Conservation (phyloP, 2,888 invertebrate species). For the Aphidoletes aphidimyza region DNA sequence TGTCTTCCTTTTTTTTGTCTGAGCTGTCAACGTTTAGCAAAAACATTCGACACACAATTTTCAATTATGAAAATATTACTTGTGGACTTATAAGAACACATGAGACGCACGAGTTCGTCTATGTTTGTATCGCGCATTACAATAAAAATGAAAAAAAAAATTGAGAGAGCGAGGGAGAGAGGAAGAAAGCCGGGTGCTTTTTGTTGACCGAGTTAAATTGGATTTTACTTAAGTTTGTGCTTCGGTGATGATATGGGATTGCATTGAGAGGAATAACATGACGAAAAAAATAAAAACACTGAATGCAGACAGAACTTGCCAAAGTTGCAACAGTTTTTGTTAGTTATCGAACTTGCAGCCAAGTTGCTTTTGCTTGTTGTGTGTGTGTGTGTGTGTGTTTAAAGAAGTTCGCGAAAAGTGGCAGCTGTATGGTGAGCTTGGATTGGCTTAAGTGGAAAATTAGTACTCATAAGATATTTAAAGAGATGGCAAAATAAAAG, state of each 20-base stretch:
- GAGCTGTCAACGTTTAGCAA: background rate
- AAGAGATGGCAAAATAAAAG: background rate
- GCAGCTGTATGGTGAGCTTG: constrained; percentile 18
- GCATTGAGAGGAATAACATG: background rate
- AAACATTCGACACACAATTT: constrained; percentile 36
- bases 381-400: background rate
- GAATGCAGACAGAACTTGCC: background rate
- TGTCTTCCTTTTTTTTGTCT: background rate
- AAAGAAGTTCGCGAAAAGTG: constrained; percentile 23
- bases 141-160: background rate
- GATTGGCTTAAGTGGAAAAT: constrained; percentile 38
- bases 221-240: constrained; percentile 43
- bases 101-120: background rate
- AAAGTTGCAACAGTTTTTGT: constrained; percentile 31
- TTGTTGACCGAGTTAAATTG: constrained; percentile 43
- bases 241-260: constrained; percentile 20
- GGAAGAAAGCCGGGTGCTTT: background rate
- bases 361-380: background rate
- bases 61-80: constrained; percentile 46
- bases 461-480: constrained; percentile 41
- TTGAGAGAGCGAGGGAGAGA: too few species aligned
- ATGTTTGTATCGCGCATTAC: background rate
- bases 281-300: background rate
- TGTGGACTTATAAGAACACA: background rate
- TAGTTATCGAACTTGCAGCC: background rate